Evolutionary conservation across 2,113 vertebrate species (phyloP), one percentile per base, ranked within the genome.

Genomic region (Brevimyrus niger): DNA sequence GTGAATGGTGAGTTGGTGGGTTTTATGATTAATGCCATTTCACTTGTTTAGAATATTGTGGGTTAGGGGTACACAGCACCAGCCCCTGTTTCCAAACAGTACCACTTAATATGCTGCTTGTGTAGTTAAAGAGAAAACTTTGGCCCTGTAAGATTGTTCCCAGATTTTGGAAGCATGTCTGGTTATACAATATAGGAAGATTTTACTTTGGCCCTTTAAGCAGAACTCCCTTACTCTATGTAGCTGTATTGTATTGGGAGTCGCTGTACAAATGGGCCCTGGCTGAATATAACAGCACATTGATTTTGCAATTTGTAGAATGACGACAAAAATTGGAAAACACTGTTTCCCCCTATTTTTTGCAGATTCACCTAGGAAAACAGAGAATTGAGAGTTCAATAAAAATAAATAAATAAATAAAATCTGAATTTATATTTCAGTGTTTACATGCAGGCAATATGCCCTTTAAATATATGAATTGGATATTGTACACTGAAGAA

Each of bases 341-440:
- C 50, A 31, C 44, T 53, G 48, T 31, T 53, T 55, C 15, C 85
- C n/a, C 11, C 31, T 19, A 17, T 55, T 53, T 48, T 50, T n/a
- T 53, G 17, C 7, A 53, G 47, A 35, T 38, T 15, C 85, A 84
- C 42, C 44, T 47, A 27, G 11, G 31, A 35, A 53, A 47, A 44
- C 9, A 47, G 11, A 55, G 42, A 47, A 17, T 44, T 19, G 35
- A 42, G 80, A 83, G 42, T 42, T 83, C 3, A 83, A 53, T 13
- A 6, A 3, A 21, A 83, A 83, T n/a, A 46, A 47, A 42, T n/a
- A n/a, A n/a, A n/a, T n/a, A n/a, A n/a, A n/a, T n/a, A n/a, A n/a
- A n/a, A n/a, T n/a, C n/a, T n/a, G n/a, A 93, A 91, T 92, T 82
- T 92, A 84, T 91, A 91, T 93, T 94, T 94, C 92, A 93, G 92